Evolutionary conservation across 2,888 invertebrate genomes (phyloP), one percentile per base, ranked within the genome.

Genomic region (Yponomeuta evonymella): DNA sequence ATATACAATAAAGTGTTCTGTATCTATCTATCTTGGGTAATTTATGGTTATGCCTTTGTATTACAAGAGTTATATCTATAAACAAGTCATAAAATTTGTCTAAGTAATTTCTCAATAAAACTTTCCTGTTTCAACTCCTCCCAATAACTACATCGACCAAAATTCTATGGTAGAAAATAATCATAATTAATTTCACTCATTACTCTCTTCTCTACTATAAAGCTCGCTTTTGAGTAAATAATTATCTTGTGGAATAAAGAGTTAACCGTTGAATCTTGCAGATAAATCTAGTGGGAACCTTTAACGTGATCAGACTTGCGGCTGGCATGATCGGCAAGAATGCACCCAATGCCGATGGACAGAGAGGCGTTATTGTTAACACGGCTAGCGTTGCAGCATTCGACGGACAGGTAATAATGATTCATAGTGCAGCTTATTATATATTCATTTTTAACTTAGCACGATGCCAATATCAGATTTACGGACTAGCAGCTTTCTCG

Each of bases 341-440:
- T 83, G 93, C 94, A 64, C 96, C 97, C 0, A 95, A 98, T 82
- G 90, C 90, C 68, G 96, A 97, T 83, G 97, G 97, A 0, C 96
- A 97, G 81, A 94, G 98, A 69, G 99, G 99, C 6, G 97, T 99
- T 0, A 94, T 99, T 69, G 93, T 99, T 1, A 99, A 99, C 84
- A 99, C 99, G 0, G 97, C 99, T 0, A 98, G 98, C 79, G 94
- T 99, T 1, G 98, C 99, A 3, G 99, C 99, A 0, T 99, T 93
- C 82, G 99, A 99, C 78, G 99, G 99, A 23, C 90, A 90, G 83
- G 91, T 89, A 70, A 4, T 23, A 23, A 23, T 23, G 33, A 33
- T 33, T 33, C 33, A 1, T 2, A 33, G 33, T 33, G 33, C 33
- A 5, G 33, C 33, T 33, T 33, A 33, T 33, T 33, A 33, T 4